Evolutionary conservation across 2,113 vertebrate genomes (phyloP).

Genomic region (Pterocles orientalis): DNA sequence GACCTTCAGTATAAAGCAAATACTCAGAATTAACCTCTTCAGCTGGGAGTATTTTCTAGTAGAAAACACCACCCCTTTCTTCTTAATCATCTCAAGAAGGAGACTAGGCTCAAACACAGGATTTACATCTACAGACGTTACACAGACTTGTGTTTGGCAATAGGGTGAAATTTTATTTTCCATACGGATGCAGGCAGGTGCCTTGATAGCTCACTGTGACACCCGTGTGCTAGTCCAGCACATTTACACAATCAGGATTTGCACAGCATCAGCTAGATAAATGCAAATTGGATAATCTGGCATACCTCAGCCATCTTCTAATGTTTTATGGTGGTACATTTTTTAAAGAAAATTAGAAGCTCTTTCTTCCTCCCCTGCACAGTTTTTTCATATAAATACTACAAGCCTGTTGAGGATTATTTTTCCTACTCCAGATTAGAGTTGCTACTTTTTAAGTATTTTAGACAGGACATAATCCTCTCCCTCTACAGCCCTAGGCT

Average conservation of each 20-base stretch:
- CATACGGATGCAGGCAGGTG: background rate
- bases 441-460: background rate
- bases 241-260: background rate
- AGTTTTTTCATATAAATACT: background rate
- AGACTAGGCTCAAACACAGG: background rate
- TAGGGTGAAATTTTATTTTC: background rate
- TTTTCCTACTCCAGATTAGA: background rate
- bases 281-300: background rate
- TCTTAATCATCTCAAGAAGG: slow-evolving; percentile 15
- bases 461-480: background rate
- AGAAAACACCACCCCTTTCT: background rate
- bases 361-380: background rate
- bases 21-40: slow-evolving; percentile 19
- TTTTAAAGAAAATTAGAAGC: background rate
- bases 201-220: background rate
- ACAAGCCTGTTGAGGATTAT: background rate
- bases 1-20: background rate
- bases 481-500: background rate
- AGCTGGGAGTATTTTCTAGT: background rate
- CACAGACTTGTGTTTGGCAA: background rate
- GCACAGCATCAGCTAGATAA: background rate
- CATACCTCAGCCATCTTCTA: background rate
- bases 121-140: background rate
- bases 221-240: background rate
- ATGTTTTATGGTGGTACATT: background rate